Evolutionary conservation across 2,113 vertebrate genomes (phyloP).

Genomic region (Penelope pileata): DNA sequence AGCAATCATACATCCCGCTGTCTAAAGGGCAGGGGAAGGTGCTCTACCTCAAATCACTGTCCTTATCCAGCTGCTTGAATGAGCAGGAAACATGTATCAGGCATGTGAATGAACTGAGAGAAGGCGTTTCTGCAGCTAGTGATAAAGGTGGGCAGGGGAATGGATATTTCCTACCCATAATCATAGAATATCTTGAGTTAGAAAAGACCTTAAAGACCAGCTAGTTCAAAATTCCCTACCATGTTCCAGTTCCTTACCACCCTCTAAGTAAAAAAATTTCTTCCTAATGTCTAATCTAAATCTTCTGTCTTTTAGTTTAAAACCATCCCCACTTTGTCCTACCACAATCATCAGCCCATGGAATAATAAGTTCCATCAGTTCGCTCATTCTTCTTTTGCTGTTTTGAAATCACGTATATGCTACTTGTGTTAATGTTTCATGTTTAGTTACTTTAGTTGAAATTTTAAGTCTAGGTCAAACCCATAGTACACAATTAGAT

Average conservation of each 20-base stretch:
- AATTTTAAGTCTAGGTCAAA: neutral
- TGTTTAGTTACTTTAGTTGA: neutral
- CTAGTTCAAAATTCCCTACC: neutral
- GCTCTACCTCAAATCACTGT: neutral
- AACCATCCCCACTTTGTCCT: neutral
- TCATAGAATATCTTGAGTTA: neutral
- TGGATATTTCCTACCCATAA: neutral
- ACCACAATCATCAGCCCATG: neutral
- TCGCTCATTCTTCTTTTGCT: neutral
- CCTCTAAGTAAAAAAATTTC: neutral
- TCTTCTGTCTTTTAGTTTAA: neutral
- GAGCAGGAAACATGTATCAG: neutral
- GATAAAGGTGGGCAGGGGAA: neutral
- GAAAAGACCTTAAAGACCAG: neutral
- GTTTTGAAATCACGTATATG: neutral
- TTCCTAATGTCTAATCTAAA: neutral
- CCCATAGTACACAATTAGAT: neutral
- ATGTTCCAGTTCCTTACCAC: neutral
- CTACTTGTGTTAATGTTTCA: neutral
- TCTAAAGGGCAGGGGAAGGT: neutral
- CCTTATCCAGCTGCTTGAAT: neutral
- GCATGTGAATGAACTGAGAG: accelerated
- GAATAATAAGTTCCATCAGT: neutral
- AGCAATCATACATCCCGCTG: neutral
- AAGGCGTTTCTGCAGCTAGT: neutral